A percentile compares a stretch with the other conserved stretches of the same genome.
phyloP scores from a whole-genome alignment of 2,113 vertebrate genomes.

The Brachyhypopomus occidentalis region DNA sequence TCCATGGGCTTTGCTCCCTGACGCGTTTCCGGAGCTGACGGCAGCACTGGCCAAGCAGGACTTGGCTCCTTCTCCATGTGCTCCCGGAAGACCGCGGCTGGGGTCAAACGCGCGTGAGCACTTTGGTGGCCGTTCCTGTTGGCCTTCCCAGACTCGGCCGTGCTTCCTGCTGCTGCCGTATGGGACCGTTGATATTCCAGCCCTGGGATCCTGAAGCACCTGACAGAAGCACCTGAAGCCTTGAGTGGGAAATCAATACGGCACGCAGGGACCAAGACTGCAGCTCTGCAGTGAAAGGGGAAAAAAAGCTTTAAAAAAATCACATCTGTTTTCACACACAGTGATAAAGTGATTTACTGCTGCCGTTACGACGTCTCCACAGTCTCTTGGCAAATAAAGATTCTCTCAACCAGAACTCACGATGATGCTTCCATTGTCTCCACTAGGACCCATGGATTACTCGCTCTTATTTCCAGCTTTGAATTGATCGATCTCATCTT shows the following conservation, averaged over 20 bases:
- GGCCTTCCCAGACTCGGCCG: conserved; percentile 39
- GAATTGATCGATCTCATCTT: too few species aligned
- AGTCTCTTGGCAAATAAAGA: conserved; percentile 59
- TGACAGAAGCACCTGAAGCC: conserved; percentile 55
- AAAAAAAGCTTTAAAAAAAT: conserved; percentile 64
- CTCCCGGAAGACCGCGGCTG: background rate
- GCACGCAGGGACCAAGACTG: conserved; percentile 56
- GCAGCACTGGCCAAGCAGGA: background rate
- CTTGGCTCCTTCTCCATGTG: background rate
- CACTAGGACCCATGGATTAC: background rate
- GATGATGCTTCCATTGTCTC: background rate
- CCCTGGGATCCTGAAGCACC: conserved; percentile 53
- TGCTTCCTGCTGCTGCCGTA: conserved; percentile 47
- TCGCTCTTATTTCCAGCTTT: background rate
- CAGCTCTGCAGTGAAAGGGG: conserved; percentile 66
- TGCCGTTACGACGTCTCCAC: conserved; percentile 63
- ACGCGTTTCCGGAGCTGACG: background rate
- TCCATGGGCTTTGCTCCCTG: background rate
- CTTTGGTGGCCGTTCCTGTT: background rate
- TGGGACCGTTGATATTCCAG: conserved; percentile 57
- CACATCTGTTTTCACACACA: conserved; percentile 66
- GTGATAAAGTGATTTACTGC: conserved; percentile 68
- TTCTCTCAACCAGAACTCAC: conserved; percentile 15
- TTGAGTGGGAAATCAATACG: conserved; percentile 70
- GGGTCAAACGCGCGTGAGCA: conserved; percentile 4